A percentile compares a stretch with the other conserved stretches of the same genome.
Conservation (phyloP, 2,113 vertebrate genomes). For the Cheirogaleus medius region DNA sequence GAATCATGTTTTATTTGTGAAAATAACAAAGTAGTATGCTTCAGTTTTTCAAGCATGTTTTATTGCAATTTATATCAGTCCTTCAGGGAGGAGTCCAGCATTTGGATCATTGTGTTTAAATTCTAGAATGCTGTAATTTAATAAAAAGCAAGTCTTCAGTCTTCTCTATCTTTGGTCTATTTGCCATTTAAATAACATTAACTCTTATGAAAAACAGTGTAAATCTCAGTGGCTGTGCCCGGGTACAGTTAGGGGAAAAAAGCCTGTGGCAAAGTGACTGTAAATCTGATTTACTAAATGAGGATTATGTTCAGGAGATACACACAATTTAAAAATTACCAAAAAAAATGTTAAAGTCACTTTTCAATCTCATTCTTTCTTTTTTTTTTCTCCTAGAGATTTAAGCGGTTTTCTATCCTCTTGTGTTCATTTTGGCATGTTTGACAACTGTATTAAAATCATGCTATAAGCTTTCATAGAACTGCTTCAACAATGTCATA, state of each 20-base stretch:
- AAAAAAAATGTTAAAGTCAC: neutral
- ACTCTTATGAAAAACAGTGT: neutral
- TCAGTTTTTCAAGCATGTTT: neutral
- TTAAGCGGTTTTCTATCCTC: neutral
- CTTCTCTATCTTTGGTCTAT: conserved; percentile 35
- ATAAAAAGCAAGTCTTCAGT: conserved; percentile 11
- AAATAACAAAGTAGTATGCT: conserved; percentile 27
- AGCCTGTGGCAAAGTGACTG: neutral
- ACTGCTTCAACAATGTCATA: neutral
- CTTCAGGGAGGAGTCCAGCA: neutral
- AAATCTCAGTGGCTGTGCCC: neutral
- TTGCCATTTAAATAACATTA: conserved; percentile 35
- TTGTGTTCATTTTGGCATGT: neutral
- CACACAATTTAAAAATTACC: neutral
- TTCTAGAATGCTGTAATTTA: conserved; percentile 51
- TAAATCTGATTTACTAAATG: neutral
- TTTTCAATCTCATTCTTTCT: neutral
- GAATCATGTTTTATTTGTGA: conserved; percentile 57
- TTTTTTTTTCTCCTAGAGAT: neutral
- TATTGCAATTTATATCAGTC: neutral
- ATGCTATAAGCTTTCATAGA: neutral
- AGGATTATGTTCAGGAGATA: neutral
- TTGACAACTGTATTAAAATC: neutral
- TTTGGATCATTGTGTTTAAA: conserved; percentile 53
- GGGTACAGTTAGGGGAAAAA: neutral